Conservation (phyloP, 2,888 invertebrate genomes). For the Craniophora ligustri region DNA sequence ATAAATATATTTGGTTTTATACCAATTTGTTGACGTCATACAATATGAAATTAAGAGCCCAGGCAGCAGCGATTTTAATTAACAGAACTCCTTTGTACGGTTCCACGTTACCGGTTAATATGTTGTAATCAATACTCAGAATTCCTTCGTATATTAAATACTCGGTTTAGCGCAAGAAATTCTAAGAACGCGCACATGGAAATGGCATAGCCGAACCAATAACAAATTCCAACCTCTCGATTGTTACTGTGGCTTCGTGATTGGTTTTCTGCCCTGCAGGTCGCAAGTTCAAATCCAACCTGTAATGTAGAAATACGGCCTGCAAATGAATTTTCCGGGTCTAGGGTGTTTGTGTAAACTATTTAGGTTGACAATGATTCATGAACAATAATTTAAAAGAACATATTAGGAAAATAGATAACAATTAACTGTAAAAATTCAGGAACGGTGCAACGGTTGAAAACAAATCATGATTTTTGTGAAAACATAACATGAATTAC, state of each 20-base stretch:
- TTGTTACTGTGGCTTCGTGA: not conserved
- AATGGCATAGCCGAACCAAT: not conserved
- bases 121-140: not conserved
- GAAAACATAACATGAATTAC: constrained; percentile 1
- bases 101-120: not conserved
- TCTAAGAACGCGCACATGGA: not conserved
- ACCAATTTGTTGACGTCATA: no score
- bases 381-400: no score
- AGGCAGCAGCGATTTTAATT: no score
- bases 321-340: not conserved
- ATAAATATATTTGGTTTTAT: no score
- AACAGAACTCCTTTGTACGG: not conserved
- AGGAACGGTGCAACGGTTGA: no score
- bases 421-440: no score
- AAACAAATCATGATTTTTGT: no score
- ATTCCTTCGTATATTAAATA: constrained; percentile 12
- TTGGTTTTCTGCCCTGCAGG: not conserved
- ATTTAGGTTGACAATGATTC: no score
- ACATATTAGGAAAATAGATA: no score
- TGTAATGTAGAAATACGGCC: no score
- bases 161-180: not conserved
- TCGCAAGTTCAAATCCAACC: not conserved
- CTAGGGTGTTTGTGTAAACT: no score
- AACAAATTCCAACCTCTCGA: not conserved
- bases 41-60: no score